phyloP scores from a whole-genome alignment of 2,113 vertebrate genomes.

The Paramormyrops kingsleyae region DNA sequence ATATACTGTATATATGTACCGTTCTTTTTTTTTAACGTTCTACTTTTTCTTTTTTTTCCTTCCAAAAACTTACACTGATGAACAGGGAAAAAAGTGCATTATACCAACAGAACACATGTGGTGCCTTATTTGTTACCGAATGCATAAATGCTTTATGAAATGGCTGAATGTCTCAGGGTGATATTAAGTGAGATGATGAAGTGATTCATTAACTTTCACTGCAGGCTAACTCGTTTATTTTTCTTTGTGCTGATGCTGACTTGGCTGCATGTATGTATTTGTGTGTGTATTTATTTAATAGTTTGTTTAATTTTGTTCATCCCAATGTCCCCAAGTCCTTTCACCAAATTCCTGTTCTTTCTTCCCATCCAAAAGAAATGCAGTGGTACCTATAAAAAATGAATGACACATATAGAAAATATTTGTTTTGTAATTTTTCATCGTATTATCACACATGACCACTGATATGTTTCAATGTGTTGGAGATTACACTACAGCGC shows the following conservation, averaged over 20 bases:
- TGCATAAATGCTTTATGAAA: not conserved
- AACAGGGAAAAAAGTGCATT: not conserved
- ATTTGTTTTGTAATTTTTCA: not conserved
- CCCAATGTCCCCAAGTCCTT: not conserved
- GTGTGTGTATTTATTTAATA: not conserved
- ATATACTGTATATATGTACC: not conserved
- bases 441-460: not conserved
- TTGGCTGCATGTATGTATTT: not conserved
- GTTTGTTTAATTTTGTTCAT: not conserved
- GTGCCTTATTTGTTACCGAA: not conserved
- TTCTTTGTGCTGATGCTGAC: not conserved
- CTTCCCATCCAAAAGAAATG: not conserved
- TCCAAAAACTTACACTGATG: not conserved
- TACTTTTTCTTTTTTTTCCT: not conserved
- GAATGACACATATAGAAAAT: not conserved
- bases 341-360: not conserved
- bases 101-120: not conserved
- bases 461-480: not conserved
- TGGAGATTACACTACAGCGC: not conserved
- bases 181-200: not conserved
- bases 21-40: not conserved
- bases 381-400: not conserved
- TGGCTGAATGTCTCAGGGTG: not conserved
- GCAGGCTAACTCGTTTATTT: not conserved
- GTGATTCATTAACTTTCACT: not conserved